These are phyloP conservation scores for Lydus trimaculatus DNA, from an alignment of 2,888 invertebrate genomes.

Conservation along the genomic window DNA sequence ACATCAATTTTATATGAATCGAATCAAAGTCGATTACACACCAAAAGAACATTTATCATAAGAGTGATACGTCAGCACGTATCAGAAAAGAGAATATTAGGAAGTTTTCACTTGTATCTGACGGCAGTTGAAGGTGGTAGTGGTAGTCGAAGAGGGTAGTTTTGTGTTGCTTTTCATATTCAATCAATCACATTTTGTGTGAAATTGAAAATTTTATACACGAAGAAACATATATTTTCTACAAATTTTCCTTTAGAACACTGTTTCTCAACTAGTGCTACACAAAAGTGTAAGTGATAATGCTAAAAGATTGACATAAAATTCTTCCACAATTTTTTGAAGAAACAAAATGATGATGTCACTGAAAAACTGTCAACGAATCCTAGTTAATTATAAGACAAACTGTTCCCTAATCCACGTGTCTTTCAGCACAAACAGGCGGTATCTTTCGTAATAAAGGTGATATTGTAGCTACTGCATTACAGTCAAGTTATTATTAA, in stretches of 20 bases:
- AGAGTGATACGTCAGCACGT: slow-evolving; percentile 49
- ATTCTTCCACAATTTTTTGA: no score
- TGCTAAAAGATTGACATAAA: no score
- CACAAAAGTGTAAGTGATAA: no score
- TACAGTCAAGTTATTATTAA: slow-evolving; percentile 62
- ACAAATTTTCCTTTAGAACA: background rate
- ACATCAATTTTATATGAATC: slow-evolving; percentile 50
- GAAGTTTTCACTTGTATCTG: slow-evolving; percentile 39
- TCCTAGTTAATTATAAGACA: slow-evolving; percentile 52
- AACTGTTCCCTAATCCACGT: slow-evolving; percentile 50
- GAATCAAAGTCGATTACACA: slow-evolving; percentile 57
- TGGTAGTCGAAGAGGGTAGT: slow-evolving; percentile 19
- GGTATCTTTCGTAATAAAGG: slow-evolving; percentile 58
- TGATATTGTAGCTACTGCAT: slow-evolving; percentile 59
- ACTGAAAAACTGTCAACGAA: slow-evolving; percentile 33
- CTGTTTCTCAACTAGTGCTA: no score
- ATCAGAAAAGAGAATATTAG: slow-evolving; percentile 38
- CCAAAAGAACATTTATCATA: slow-evolving; percentile 56
- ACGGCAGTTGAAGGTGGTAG: slow-evolving; percentile 24
- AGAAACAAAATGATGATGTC: background rate
- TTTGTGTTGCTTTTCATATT: slow-evolving; percentile 40
- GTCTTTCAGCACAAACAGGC: slow-evolving; percentile 50
- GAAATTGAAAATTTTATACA: slow-evolving; percentile 56
- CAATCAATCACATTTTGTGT: slow-evolving; percentile 56
- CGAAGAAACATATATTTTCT: slow-evolving; percentile 49